A percentile compares a stretch with the other conserved stretches of the same genome.
Evolutionary conservation across 30 jellyfish, hydroid and myxozoan species (phyloP).

Genomic region (Cassiopea xamachana): DNA sequence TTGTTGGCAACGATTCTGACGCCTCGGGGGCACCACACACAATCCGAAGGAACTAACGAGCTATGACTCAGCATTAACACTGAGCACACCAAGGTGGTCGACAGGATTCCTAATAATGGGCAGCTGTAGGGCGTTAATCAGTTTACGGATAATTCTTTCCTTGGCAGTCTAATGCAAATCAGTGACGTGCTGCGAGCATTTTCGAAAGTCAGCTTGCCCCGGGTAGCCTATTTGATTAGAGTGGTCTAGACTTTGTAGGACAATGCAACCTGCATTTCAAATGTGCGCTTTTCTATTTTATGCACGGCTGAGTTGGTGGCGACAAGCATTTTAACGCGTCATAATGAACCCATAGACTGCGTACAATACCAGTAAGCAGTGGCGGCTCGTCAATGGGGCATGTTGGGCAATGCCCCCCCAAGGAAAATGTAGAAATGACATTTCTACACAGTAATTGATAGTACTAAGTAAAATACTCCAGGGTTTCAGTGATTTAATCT

Average conservation of each 20-base stretch:
- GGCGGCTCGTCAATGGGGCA: no score
- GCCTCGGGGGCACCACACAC: no score
- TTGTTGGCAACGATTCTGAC: no score
- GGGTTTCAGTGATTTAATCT: no score
- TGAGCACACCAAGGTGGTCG: neutral
- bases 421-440: no score
- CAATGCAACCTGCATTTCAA: neutral
- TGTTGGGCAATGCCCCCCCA: no score
- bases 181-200: conserved; percentile 7
- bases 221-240: neutral
- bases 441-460: no score
- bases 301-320: neutral
- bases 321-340: neutral
- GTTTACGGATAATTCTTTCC: neutral
- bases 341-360: neutral
- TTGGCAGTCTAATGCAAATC: neutral
- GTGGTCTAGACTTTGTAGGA: conserved; percentile 3
- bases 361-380: neutral
- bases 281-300: neutral
- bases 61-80: neutral
- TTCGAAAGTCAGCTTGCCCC: conserved; percentile 12
- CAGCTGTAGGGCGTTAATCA: neutral
- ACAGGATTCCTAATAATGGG: neutral
- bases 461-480: no score
- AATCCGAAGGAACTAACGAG: no score